These are phyloP conservation scores for Mobula birostris DNA, from an alignment of 2,113 vertebrate species.

Conservation along the genomic window DNA sequence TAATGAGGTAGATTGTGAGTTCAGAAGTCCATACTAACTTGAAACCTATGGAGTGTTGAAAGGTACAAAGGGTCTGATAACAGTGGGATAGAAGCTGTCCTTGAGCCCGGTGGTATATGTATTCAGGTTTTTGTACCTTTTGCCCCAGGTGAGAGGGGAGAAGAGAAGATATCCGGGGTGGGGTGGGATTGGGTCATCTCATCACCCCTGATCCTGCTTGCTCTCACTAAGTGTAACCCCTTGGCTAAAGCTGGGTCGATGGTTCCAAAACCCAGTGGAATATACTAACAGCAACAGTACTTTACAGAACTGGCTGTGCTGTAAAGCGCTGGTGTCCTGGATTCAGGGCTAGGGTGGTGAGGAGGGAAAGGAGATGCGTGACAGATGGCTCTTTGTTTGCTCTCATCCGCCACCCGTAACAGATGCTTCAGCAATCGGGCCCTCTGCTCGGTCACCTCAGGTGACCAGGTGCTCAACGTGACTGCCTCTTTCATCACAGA, in stretches of 20 bases:
- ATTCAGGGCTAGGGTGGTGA: not conserved
- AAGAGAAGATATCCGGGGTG: too few relatives aligned
- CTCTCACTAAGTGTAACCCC: not conserved
- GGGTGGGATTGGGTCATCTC: not conserved
- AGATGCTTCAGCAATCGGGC: not conserved
- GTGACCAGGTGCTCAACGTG: not conserved
- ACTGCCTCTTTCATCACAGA: slow-evolving; percentile 21
- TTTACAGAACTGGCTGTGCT: not conserved
- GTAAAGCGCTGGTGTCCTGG: not conserved
- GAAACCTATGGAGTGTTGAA: too few relatives aligned
- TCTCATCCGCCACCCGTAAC: not conserved
- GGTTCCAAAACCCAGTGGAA: not conserved
- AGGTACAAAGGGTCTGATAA: too few relatives aligned
- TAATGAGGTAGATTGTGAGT: too few relatives aligned
- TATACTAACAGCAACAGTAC: not conserved
- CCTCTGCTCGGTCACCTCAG: not conserved
- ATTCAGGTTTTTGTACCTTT: too few relatives aligned
- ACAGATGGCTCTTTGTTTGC: not conserved
- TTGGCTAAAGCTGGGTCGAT: not conserved
- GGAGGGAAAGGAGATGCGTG: not conserved
- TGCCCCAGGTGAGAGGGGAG: too few relatives aligned
- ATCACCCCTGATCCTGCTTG: not conserved
- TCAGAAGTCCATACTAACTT: too few relatives aligned
- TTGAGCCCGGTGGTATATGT: too few relatives aligned
- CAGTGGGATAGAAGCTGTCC: too few relatives aligned